Evolutionary conservation across 2,797 vertebrate genomes (phyloP), one percentile per base, ranked within the genome.

Genomic region (Novumbra hubbsi): DNA sequence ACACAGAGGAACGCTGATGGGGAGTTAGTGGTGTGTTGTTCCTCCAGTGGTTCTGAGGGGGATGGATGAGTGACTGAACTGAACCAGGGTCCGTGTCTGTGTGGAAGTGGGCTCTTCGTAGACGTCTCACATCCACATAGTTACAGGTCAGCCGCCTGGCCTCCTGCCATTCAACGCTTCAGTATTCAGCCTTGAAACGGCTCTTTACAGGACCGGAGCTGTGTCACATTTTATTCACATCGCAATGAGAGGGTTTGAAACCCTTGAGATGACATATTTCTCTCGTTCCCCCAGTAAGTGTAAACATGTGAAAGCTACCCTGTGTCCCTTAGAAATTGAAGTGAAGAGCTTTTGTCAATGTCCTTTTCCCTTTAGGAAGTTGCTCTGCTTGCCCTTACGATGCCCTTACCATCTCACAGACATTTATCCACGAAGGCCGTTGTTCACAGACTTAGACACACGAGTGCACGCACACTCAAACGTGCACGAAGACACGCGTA

Each of bases 281-380:
- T n/a, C 24, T 52, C 30, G 64, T 72, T 75, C 38, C 2, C 41
- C 79, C 80, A 72, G 19, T 16, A 32, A n/a, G 19, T 50, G 27
- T 34, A 8, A 11, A 69, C 69, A 71, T 76, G 80, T 70, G 72
- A 89, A 83, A 73, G 72, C 60, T 76, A 55, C 49, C 19, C 79
- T 57, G 76, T 84, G 71, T 32, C 62, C 72, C 66, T 34, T 14
- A 83, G 82, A 87, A 72, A 16, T 27, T 0, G 71, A 83, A 86
- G 83, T 68, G 78, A 78, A 19, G 28, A 66, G 52, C 79, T 38
- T 38, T 3, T 87, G 86, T 83, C 85, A 82, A 60, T 41, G 78
- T 83, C 78, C 75, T 74, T 74, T 83, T 85, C 77, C 87, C 85
- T 89, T 89, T 89, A 76, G 68, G 78, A 81, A 85, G 80, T 38